These are phyloP conservation scores for Podarcis cretensis DNA, from an alignment of 2,113 vertebrate species.

Conservation along the genomic window DNA sequence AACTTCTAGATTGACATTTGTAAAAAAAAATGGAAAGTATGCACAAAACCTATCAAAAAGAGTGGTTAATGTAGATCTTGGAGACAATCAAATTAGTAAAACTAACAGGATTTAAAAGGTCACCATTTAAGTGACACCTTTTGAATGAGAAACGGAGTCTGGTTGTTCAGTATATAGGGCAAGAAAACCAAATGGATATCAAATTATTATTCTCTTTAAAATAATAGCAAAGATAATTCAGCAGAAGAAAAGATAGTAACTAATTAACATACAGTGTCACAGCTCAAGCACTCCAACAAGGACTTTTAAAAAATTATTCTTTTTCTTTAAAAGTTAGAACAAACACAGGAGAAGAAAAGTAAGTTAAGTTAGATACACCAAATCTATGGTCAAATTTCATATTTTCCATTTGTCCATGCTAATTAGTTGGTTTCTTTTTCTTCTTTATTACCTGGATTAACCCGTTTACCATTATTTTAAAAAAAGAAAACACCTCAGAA, in stretches of 20 bases:
- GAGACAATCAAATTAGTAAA: constrained; percentile 31
- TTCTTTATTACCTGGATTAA: background rate
- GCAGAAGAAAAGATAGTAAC: background rate
- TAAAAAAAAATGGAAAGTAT: background rate
- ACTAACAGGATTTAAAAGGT: constrained; percentile 18
- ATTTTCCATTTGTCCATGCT: background rate
- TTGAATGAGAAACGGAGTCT: background rate
- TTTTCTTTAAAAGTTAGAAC: background rate
- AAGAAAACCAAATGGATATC: background rate
- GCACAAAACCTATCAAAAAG: background rate
- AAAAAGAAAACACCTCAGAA: background rate
- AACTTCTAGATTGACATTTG: constrained; percentile 7
- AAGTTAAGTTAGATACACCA: background rate
- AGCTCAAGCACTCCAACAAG: background rate
- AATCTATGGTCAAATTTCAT: background rate
- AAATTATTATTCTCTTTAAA: background rate
- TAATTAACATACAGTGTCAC: background rate
- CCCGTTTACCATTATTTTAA: background rate
- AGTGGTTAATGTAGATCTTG: background rate
- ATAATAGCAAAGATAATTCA: background rate
- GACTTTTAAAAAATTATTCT: background rate
- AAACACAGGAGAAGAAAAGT: background rate
- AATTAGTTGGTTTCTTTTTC: background rate
- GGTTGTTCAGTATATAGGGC: background rate
- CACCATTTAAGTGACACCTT: constrained; percentile 12